Conservation (phyloP, 2,888 invertebrate species). For the Anodontia alba region DNA sequence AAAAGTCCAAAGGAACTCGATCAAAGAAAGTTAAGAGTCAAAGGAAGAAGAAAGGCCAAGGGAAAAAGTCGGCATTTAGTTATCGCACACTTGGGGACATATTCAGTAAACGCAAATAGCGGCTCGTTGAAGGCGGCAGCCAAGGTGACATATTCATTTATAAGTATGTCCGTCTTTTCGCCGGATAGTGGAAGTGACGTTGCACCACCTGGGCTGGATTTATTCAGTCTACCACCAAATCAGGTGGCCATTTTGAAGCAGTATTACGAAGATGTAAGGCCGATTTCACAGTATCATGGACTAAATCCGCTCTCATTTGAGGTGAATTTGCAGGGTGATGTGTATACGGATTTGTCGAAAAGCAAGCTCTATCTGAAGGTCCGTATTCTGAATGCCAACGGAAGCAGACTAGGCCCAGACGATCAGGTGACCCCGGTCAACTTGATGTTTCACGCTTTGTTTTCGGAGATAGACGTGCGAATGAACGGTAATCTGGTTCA, state of each 20-base stretch:
- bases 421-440: conserved; percentile 4
- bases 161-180: conserved; percentile 17
- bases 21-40: not conserved
- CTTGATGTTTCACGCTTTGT: conserved; percentile 16
- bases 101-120: not conserved
- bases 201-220: not conserved
- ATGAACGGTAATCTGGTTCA: conserved; percentile 16
- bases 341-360: conserved; percentile 17
- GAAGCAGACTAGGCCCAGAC: not conserved
- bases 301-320: conserved; percentile 4
- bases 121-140: not conserved
- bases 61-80: not conserved
- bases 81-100: conserved; percentile 13
- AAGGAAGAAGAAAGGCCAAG: not conserved
- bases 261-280: conserved; percentile 19
- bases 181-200: conserved; percentile 19
- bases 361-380: conserved; percentile 15
- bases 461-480: conserved; percentile 4
- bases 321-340: conserved; percentile 11
- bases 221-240: not conserved
- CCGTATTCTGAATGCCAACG: conserved; percentile 8
- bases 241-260: conserved; percentile 15
- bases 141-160: not conserved
- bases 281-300: not conserved
- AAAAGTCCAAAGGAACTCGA: not conserved